These are phyloP conservation scores for Brachynemurus nebulosus DNA, from an alignment of 2,888 invertebrate species.

Conservation along the genomic window DNA sequence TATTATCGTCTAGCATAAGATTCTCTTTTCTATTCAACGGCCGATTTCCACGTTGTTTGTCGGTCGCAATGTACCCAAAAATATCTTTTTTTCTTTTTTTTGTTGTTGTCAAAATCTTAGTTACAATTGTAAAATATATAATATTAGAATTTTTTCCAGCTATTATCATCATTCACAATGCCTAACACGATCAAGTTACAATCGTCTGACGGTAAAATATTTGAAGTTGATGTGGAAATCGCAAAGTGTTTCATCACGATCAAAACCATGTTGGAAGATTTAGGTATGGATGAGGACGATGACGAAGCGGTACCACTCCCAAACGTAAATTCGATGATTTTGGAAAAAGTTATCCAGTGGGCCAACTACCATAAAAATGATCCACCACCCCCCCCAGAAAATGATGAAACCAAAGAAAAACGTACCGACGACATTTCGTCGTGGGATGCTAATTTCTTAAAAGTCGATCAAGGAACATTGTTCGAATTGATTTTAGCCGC, in stretches of 20 bases:
- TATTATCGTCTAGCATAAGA: too few relatives aligned
- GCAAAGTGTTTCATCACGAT: slow-evolving; percentile 97
- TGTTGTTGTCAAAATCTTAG: too few relatives aligned
- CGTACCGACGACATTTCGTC: slow-evolving; percentile 98
- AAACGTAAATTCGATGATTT: slow-evolving; percentile 92
- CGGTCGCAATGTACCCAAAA: too few relatives aligned
- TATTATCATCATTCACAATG: slow-evolving; percentile 69
- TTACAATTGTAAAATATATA: too few relatives aligned
- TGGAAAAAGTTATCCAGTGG: slow-evolving; percentile 90
- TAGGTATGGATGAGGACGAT: slow-evolving; percentile 83
- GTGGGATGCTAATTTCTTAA: slow-evolving; percentile 98
- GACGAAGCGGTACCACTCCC: slow-evolving; percentile 93
- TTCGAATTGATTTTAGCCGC: slow-evolving; percentile 95
- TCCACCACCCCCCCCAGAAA: slow-evolving; percentile 88
- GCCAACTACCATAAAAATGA: slow-evolving; percentile 92
- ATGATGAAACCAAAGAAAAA: slow-evolving; percentile 95
- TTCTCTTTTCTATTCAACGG: too few relatives aligned
- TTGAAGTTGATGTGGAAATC: slow-evolving; percentile 92
- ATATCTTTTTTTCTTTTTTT: too few relatives aligned
- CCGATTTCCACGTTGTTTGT: too few relatives aligned
- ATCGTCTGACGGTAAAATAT: slow-evolving; percentile 89
- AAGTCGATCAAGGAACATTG: slow-evolving; percentile 93
- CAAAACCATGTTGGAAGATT: slow-evolving; percentile 94
- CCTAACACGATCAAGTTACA: slow-evolving; percentile 79
- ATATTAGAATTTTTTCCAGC: too few relatives aligned